A percentile compares a stretch with the other conserved stretches of the same genome.
Conservation (phyloP, 2,888 invertebrate genomes). For the Hyalella azteca region DNA sequence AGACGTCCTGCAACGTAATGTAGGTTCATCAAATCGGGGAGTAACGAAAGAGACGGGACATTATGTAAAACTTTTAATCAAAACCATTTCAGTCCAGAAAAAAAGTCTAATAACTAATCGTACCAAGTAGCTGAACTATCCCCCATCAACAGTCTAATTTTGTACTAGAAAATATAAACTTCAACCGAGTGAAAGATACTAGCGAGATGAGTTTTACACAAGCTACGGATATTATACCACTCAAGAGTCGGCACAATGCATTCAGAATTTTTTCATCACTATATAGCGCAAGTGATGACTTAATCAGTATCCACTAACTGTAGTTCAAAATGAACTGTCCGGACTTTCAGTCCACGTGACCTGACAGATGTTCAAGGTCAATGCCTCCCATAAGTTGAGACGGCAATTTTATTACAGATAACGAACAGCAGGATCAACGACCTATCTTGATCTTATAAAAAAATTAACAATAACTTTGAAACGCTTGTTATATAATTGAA, state of each 20-base stretch:
- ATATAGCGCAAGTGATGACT: neutral
- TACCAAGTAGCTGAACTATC: neutral
- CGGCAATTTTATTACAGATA: neutral
- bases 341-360: neutral
- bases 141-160: neutral
- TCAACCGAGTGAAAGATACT: neutral
- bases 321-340: neutral
- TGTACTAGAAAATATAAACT: neutral
- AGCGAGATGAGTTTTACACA: neutral
- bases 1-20: neutral
- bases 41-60: neutral
- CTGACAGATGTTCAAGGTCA: neutral
- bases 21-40: neutral
- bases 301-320: neutral
- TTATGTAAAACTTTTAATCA: neutral
- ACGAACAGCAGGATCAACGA: too few species aligned
- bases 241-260: neutral
- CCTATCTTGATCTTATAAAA: neutral
- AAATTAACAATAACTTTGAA: neutral
- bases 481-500: neutral
- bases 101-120: neutral
- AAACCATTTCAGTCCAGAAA: neutral
- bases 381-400: neutral
- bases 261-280: neutral
- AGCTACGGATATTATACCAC: neutral